Percentiles rank a stretch among this genome's conserved stretches.
Conservation (phyloP, 37 sponge, comb jelly and placozoan genomes). For the Diacarnus erythraeanus region DNA sequence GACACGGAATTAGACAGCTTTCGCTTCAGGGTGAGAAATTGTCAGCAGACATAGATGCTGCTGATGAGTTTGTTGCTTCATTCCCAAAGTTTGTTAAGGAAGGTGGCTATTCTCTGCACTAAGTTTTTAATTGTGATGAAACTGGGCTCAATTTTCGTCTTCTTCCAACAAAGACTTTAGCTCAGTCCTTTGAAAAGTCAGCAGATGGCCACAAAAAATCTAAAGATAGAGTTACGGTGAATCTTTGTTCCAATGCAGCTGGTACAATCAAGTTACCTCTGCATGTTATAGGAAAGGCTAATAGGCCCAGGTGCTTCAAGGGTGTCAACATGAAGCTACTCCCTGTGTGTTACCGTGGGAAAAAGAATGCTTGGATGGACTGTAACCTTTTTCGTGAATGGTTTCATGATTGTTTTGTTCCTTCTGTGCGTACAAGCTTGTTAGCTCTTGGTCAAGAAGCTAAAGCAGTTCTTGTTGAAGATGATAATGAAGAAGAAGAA, state of each 20-base stretch:
- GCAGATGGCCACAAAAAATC: conserved; percentile 56
- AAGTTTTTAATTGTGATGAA: conserved; percentile 79
- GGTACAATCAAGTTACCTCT: conserved; percentile 65
- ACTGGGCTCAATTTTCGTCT: conserved; percentile 71
- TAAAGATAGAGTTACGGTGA: conserved; percentile 68
- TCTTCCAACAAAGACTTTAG: conserved; percentile 59
- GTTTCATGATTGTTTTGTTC: conserved; percentile 72
- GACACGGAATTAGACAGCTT: conserved; percentile 28
- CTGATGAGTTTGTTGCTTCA: conserved; percentile 34
- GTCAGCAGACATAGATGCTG: not conserved
- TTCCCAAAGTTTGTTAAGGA: conserved; percentile 31
- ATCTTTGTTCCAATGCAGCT: conserved; percentile 64
- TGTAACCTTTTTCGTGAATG: conserved; percentile 46
- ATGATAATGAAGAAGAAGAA: conserved; percentile 70
- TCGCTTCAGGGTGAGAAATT: conserved; percentile 12
- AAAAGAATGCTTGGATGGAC: conserved; percentile 83
- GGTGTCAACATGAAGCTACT: conserved; percentile 25
- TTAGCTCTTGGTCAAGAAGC: conserved; percentile 11
- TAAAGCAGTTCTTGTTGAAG: conserved; percentile 51
- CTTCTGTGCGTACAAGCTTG: conserved; percentile 26
- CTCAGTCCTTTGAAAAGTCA: conserved; percentile 54
- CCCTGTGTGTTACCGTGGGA: conserved; percentile 51
- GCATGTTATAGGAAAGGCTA: conserved; percentile 65
- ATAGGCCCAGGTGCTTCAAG: conserved; percentile 60
- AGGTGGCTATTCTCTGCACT: too few relatives aligned